Evolutionary conservation across 2,888 invertebrate species (phyloP).

Genomic region (Pecten maximus): DNA sequence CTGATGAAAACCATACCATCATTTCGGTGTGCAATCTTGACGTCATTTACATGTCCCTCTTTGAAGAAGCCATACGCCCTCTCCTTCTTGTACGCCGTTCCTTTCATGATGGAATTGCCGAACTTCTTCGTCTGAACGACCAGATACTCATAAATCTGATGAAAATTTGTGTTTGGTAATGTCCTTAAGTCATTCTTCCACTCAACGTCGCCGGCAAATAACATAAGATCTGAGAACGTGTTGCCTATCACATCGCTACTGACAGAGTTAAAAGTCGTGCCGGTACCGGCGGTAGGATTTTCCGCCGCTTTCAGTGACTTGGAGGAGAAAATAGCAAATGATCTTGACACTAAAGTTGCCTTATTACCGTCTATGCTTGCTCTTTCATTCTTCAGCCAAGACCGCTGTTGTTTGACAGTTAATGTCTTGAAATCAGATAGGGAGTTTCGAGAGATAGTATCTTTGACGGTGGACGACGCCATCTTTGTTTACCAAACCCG

Average conservation of each 20-base stretch:
- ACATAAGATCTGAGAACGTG: constrained; percentile 21
- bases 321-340: not conserved
- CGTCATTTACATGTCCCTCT: constrained; percentile 39
- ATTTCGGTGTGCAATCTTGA: constrained; percentile 33
- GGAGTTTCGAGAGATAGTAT: not conserved
- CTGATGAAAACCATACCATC: constrained; percentile 23
- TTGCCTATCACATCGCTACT: constrained; percentile 19
- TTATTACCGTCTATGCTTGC: constrained; percentile 37
- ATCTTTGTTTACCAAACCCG: not conserved
- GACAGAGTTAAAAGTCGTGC: not conserved
- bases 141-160: constrained; percentile 48
- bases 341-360: constrained; percentile 38
- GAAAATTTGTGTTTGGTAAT: constrained; percentile 44
- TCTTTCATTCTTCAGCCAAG: not conserved
- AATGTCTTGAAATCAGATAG: constrained; percentile 37
- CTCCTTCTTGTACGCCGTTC: constrained; percentile 41
- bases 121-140: constrained; percentile 43
- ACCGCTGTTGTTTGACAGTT: constrained; percentile 22
- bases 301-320: not conserved
- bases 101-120: constrained; percentile 43
- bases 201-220: constrained; percentile 17
- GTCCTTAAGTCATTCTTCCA: constrained; percentile 45
- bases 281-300: not conserved
- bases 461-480: not conserved
- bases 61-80: constrained; percentile 42